phyloP scores from a whole-genome alignment of 2,113 vertebrate species.

The Rhynchopsitta pachyrhyncha region DNA sequence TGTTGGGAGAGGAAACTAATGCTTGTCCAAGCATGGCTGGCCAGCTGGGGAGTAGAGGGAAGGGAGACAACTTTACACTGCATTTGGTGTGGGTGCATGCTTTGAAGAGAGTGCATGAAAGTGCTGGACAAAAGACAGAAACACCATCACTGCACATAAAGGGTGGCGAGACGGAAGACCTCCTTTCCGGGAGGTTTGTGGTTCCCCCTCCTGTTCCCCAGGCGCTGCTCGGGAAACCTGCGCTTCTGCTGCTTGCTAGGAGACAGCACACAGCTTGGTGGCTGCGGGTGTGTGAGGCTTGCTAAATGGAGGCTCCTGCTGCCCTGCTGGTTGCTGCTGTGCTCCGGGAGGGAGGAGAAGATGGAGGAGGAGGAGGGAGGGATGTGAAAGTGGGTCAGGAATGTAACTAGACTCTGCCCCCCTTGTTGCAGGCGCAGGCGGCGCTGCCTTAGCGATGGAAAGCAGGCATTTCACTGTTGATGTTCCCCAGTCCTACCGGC shows the following conservation, averaged over 20 bases:
- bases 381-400: conserved; percentile 84
- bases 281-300: conserved; percentile 1
- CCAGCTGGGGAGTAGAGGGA: background rate
- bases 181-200: background rate
- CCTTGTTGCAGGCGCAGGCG: conserved; percentile 61
- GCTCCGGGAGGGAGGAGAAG: conserved; percentile 43
- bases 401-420: conserved; percentile 81
- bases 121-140: background rate
- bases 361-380: conserved; percentile 66
- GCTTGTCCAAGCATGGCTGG: background rate
- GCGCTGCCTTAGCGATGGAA: conserved; percentile 69
- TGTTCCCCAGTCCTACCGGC: conserved; percentile 55
- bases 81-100: background rate
- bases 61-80: background rate
- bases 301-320: conserved; percentile 48
- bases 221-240: background rate
- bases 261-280: background rate
- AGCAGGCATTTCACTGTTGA: conserved; percentile 68
- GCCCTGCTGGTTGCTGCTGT: conserved; percentile 37
- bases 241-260: background rate
- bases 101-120: background rate
- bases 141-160: background rate
- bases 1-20: background rate
- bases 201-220: background rate
- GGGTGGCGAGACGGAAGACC: background rate